phyloP scores from a whole-genome alignment of 2,113 vertebrate species.

The Struthidea cinerea region DNA sequence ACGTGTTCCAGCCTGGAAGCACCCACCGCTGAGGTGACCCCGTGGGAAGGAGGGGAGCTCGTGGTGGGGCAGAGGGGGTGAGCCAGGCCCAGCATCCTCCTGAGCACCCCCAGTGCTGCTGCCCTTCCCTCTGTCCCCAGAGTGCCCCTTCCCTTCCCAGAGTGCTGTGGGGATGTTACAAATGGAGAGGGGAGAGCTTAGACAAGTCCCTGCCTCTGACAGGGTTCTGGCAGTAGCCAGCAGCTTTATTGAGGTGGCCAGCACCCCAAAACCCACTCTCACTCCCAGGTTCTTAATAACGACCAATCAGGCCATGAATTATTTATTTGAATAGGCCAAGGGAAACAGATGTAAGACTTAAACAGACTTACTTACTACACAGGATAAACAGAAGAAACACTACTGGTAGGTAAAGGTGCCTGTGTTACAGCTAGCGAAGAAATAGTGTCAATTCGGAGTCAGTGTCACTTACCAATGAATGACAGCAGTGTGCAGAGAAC shows the following conservation, averaged over 20 bases:
- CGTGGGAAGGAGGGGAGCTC: neutral
- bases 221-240: neutral
- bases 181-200: neutral
- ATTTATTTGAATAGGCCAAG: neutral
- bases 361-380: neutral
- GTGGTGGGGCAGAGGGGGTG: neutral
- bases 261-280: neutral
- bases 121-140: neutral
- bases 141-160: fast-evolving
- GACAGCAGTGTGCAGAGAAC: neutral
- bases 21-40: neutral
- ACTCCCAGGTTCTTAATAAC: neutral
- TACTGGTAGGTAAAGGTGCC: neutral
- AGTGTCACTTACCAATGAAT: fast-evolving
- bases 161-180: fast-evolving
- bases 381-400: neutral
- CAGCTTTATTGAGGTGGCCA: neutral
- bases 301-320: neutral
- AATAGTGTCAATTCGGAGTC: neutral
- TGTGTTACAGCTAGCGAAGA: neutral
- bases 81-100: neutral
- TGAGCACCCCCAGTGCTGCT: neutral
- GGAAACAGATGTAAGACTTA: neutral
- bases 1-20: fast-evolving
- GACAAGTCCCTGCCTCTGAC: neutral